Percentiles rank a stretch among this genome's conserved stretches.
Evolutionary conservation across 2,113 vertebrate species (phyloP).

Genomic region (Callorhinus ursinus): DNA sequence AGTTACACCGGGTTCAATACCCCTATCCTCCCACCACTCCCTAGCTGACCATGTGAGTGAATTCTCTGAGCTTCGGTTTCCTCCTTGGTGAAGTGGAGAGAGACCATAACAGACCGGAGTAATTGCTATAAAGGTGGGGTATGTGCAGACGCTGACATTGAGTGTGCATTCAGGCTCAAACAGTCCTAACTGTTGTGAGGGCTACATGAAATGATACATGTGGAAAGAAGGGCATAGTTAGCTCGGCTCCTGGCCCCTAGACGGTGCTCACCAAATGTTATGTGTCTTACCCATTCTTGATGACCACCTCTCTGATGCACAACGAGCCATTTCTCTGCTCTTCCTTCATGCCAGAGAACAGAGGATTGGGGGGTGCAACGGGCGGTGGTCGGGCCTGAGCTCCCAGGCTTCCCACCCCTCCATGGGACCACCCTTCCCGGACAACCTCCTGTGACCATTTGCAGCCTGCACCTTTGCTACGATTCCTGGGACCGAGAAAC

Average conservation of each 20-base stretch:
- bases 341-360: background rate
- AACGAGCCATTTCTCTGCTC: background rate
- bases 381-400: background rate
- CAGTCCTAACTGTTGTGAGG: background rate
- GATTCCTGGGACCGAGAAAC: background rate
- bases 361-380: accelerated
- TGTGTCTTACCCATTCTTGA: background rate
- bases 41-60: background rate
- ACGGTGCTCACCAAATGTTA: background rate
- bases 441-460: background rate
- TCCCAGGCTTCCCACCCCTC: background rate
- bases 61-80: background rate
- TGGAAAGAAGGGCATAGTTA: background rate
- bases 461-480: background rate
- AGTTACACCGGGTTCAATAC: slow-evolving; percentile 2
- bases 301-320: background rate
- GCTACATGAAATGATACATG: accelerated
- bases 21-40: accelerated
- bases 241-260: background rate
- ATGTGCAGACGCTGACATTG: background rate
- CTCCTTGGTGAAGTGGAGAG: background rate
- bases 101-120: background rate
- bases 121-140: background rate
- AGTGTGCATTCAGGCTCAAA: background rate
- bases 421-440: background rate